Evolutionary conservation across 2,797 vertebrate genomes (phyloP), one percentile per base, ranked within the genome.

Genomic region (Ctenopoma multispine): DNA sequence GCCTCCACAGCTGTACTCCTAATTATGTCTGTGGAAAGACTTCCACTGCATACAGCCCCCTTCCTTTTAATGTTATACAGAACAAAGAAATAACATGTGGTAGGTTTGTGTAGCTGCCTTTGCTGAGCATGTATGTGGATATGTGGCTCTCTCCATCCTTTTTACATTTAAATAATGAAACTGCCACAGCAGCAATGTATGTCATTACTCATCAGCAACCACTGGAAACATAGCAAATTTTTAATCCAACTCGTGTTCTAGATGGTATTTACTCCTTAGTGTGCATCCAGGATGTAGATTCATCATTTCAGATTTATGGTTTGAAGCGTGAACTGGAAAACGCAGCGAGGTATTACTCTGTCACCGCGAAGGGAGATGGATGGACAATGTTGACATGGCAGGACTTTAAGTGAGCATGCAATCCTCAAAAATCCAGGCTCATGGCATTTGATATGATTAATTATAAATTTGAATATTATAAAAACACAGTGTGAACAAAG

Each of bases 141-240:
- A n/a, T 47, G 5, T 43, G 29, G 15, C 18, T 77, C 41, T 63
- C 44, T 53, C 4, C 34, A 4, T 58, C 15, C 15, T 58, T 73
- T 69, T 75, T 27, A 49, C 27, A 60, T 48, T 29, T 65, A 71
- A 79, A 59, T 83, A 78, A 84, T 73, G 64, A 75, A 54, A 24
- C 69, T 75, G 83, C 60, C 72, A 76, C 14, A 61, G 49, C n/a
- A 67, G 57, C 23, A 41, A 59, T 21, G 48, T 31, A 20, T 73
- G 4, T 67, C 67, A 84, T 84, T 66, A 77, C 77, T 79, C 73
- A 72, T 49, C 41, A 51, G 53, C 63, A 27, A 60, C 20, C 61
- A 12, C 59, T 44, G 53, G 58, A 67, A 73, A 50, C 34, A 47
- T 62, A 56, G 1, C 50, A 58, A 55, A 78, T 59, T 63, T 72